Evolutionary conservation across 2,888 invertebrate species (phyloP), one percentile per base, ranked within the genome.

Genomic region (Pachycephus smyrnensis): DNA sequence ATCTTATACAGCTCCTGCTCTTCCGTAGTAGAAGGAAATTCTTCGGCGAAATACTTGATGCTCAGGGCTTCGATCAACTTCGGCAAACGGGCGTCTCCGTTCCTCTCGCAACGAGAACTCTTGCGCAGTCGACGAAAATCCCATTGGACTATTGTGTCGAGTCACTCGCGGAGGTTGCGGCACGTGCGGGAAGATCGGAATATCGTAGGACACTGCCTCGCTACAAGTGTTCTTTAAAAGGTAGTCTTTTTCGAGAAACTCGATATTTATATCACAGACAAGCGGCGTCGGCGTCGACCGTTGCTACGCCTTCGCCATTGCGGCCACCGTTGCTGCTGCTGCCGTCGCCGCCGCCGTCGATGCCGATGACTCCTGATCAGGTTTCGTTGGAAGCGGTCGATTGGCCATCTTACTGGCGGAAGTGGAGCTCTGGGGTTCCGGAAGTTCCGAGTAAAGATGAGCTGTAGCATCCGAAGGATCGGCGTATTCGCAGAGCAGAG

Each of bases 311-410:
- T 76, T 78, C 15, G 69, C 15, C 37, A 77, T 75, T 23, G 77
- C 79, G 79, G 69, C 80, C 81, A 9, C 77, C 82, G 30, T 76
- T 75, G 71, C 79, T 69, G 76, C 68, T 40, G 37, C 37, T 75
- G 81, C 79, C 78, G 73, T 80, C 79, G 4, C 75, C 79, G 30
- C 77, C 73, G 71, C 77, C 68, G 76, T 55, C 37, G 12, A 37
- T 73, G 81, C 80, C 68, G 80, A 86, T 84, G 84, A 82, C 80
- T 89, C 89, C 81, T 89, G 92, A 77, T 93, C 91, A 31, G 95
- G 95, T 88, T 95, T 95, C 81, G 94, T 94, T 1, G 95, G 95
- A 68, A 95, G 91, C n/a, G 95, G 95, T 82, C 95, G 92, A 86
- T 95, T 94, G 37, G 94, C 92, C 94, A 95, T 95, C 85, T 93